Percentiles rank a stretch among this genome's conserved stretches.
phyloP scores from a whole-genome alignment of 2,797 vertebrate genomes.

The Lepus oiostolus region DNA sequence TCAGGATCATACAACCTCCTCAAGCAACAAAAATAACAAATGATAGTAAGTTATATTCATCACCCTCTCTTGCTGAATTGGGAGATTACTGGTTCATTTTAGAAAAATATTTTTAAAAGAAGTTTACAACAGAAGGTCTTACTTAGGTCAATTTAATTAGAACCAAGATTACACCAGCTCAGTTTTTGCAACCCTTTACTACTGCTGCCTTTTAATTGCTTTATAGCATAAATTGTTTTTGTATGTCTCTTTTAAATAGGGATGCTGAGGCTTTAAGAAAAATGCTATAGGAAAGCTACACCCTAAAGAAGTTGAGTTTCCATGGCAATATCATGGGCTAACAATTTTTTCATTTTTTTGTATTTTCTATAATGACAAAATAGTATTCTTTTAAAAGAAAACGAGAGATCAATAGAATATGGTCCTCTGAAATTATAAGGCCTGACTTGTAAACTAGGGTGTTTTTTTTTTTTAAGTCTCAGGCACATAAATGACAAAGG shows the following conservation, averaged over 20 bases:
- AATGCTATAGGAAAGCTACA: background rate
- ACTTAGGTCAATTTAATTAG: background rate
- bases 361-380: background rate
- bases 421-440: background rate
- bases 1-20: background rate
- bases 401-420: background rate
- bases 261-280: background rate
- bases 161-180: background rate
- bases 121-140: conserved; percentile 24
- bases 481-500: background rate
- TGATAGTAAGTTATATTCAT: conserved; percentile 1
- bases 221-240: background rate
- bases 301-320: background rate
- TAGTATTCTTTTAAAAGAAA: background rate
- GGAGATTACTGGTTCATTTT: background rate
- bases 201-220: background rate
- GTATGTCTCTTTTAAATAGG: background rate
- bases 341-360: background rate
- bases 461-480: background rate
- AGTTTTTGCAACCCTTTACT: conserved; percentile 9
- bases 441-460: background rate
- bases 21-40: conserved; percentile 47
- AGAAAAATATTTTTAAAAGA: background rate
- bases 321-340: background rate
- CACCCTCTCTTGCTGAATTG: background rate